Conservation (phyloP, 2,888 invertebrate species). For the Parnassius apollo region DNA sequence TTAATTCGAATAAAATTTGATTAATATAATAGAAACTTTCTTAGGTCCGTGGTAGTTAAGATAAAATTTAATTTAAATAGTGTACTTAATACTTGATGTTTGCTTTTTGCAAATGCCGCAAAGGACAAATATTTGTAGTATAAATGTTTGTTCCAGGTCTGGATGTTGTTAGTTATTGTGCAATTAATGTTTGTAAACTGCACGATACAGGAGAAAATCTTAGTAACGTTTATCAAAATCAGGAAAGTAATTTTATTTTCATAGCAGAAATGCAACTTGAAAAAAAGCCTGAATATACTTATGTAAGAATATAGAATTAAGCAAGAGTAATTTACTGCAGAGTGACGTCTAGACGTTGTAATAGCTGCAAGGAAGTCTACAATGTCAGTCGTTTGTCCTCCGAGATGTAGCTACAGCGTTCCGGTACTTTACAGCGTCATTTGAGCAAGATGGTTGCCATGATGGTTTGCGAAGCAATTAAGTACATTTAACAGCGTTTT, state of each 20-base stretch:
- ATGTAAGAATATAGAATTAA: neutral
- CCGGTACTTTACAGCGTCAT: slow-evolving; percentile 15
- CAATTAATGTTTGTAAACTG: no score
- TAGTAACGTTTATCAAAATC: no score
- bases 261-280: no score
- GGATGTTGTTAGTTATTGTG: no score
- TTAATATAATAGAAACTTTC: no score
- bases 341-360: slow-evolving; percentile 17
- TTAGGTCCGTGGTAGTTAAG: no score
- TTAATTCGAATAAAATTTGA: no score
- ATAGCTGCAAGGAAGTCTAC: slow-evolving; percentile 9
- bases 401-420: neutral
- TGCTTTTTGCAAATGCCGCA: no score
- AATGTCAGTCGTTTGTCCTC: slow-evolving; percentile 5
- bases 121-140: no score
- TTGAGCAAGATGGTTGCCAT: slow-evolving; percentile 13
- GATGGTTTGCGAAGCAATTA: slow-evolving; percentile 23
- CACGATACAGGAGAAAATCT: no score
- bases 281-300: neutral
- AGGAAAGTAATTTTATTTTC: no score
- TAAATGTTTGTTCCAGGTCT: no score
- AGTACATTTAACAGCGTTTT: slow-evolving; percentile 13
- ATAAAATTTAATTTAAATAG: neutral
- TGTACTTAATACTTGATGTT: neutral
- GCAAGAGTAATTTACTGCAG: neutral